phyloP scores from a whole-genome alignment of 2,113 vertebrate species.

The Hymenochirus boettgeri region DNA sequence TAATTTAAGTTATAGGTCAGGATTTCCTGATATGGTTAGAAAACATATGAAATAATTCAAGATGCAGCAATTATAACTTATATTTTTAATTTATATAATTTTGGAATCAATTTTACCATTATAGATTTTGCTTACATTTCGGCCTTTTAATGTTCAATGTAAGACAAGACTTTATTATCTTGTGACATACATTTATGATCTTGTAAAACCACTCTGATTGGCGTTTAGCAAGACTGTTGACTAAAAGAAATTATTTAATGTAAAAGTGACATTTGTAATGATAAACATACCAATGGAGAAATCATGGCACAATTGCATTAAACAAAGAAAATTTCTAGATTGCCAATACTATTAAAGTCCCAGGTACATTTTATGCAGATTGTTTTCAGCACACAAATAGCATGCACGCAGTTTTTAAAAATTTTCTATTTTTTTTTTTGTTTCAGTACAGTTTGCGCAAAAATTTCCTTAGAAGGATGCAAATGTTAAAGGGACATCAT shows the following conservation, averaged over 20 bases:
- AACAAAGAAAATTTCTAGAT: constrained; percentile 69
- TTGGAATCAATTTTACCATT: too few species aligned
- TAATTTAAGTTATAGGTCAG: too few species aligned
- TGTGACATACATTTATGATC: too few species aligned
- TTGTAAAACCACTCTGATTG: constrained; percentile 63
- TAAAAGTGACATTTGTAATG: constrained; percentile 67
- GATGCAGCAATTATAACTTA: too few species aligned
- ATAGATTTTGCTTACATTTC: too few species aligned
- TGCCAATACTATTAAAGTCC: constrained; percentile 63
- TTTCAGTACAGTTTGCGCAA: constrained; percentile 80
- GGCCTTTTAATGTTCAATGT: too few species aligned
- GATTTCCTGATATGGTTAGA: too few species aligned
- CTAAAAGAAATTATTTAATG: constrained; percentile 64
- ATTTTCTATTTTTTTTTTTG: constrained; percentile 71
- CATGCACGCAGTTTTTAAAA: constrained; percentile 90
- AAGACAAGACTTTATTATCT: too few species aligned
- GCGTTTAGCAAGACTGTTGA: constrained; percentile 87
- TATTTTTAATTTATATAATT: too few species aligned
- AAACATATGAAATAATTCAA: too few species aligned
- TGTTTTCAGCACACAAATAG: constrained; percentile 78
- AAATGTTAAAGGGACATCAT: constrained; percentile 98
- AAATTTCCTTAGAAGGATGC: constrained; percentile 83
- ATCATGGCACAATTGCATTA: constrained; percentile 73
- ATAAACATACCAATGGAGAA: constrained; percentile 76
- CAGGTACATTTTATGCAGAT: constrained; percentile 69